These are phyloP conservation scores for Elymnias hypermnestra DNA, from an alignment of 1,140 invertebrate species.

Conservation along the genomic window DNA sequence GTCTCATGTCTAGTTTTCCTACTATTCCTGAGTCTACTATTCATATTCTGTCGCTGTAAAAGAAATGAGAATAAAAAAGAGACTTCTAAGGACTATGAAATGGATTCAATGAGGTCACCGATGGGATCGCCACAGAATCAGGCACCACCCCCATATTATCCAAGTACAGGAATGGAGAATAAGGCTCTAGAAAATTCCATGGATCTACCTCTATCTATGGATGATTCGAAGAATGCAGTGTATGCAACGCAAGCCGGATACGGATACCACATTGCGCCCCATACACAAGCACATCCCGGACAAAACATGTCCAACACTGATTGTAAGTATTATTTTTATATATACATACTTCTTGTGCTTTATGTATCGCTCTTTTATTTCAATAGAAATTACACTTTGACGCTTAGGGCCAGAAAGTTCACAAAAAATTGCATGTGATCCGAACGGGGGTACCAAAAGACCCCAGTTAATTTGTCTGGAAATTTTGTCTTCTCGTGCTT, in stretches of 20 bases:
- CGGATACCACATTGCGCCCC: slow-evolving; percentile 83
- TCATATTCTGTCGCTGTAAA: slow-evolving; percentile 92
- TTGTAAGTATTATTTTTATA: slow-evolving; percentile 81
- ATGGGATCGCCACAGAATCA: slow-evolving; percentile 88
- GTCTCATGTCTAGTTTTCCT: slow-evolving; percentile 89
- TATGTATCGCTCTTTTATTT: no score
- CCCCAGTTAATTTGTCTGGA: no score
- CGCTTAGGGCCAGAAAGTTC: no score
- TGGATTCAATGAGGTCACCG: slow-evolving; percentile 88
- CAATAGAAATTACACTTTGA: no score
- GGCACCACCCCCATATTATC: slow-evolving; percentile 90
- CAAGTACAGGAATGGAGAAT: slow-evolving; percentile 90
- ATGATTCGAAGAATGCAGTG: slow-evolving; percentile 87
- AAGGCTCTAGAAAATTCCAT: slow-evolving; percentile 88
- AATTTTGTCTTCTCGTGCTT: no score
- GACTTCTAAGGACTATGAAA: slow-evolving; percentile 91
- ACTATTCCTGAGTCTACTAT: slow-evolving; percentile 84
- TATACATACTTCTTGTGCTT: no score
- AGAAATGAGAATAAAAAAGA: slow-evolving; percentile 87
- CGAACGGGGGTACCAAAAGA: no score
- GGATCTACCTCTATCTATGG: slow-evolving; percentile 66
- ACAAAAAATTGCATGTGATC: no score
- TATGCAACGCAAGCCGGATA: slow-evolving; percentile 90
- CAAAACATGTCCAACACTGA: slow-evolving; percentile 84
- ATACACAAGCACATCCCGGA: slow-evolving; percentile 45